Conservation (phyloP, 2,113 vertebrate genomes). For the Mustelus asterias region DNA sequence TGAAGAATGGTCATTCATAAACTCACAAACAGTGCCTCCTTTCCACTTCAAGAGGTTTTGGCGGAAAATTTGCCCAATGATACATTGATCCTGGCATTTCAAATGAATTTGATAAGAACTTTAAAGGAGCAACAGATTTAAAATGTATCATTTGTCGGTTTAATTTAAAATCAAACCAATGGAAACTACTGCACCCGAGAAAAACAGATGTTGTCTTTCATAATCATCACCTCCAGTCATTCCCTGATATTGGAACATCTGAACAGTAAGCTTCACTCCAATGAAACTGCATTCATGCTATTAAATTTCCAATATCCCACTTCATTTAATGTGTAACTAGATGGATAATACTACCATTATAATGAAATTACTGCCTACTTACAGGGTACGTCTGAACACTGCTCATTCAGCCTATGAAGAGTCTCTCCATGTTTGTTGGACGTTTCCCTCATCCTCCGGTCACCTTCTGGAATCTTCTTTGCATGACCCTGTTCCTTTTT, state of each 20-base stretch:
- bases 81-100: neutral
- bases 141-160: neutral
- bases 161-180: neutral
- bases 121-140: neutral
- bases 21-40: no score
- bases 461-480: constrained; percentile 8
- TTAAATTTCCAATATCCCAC: neutral
- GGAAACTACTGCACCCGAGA: neutral
- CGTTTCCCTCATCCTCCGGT: neutral
- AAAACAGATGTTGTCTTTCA: neutral
- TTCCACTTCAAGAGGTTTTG: neutral
- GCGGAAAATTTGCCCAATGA: neutral
- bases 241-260: neutral
- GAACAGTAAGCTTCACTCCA: neutral
- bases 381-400: neutral
- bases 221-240: neutral
- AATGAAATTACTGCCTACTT: constrained; percentile 13
- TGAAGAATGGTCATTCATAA: neutral
- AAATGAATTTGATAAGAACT: neutral
- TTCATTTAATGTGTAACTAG: neutral
- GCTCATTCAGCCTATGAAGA: neutral
- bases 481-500: neutral
- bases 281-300: neutral
- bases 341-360: neutral
- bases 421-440: neutral